Conservation (phyloP, 2,113 vertebrate species). For the Siphamia tubifer region DNA sequence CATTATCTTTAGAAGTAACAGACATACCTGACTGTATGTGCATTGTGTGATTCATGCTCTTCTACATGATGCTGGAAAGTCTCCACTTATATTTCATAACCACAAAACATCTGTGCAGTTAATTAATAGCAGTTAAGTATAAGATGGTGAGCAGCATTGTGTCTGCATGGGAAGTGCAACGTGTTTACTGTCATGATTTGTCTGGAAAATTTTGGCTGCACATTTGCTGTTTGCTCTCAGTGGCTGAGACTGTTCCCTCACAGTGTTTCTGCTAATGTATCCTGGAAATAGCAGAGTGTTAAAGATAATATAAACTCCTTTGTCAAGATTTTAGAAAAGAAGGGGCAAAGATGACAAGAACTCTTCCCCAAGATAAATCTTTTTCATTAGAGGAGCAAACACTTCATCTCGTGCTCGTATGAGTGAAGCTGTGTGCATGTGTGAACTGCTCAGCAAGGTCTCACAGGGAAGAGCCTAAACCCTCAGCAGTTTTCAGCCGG, state of each 20-base stretch:
- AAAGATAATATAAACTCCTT: constrained; percentile 73
- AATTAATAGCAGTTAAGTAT: constrained; percentile 23
- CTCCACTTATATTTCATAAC: not conserved
- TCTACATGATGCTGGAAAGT: constrained; percentile 8
- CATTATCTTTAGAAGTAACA: too few relatives aligned
- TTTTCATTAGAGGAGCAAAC: constrained; percentile 83
- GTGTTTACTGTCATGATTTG: constrained; percentile 19
- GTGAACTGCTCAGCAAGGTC: constrained; percentile 48
- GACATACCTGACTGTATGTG: constrained; percentile 25
- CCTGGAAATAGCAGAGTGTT: constrained; percentile 77
- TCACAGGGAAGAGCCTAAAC: constrained; percentile 65
- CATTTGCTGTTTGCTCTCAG: not conserved
- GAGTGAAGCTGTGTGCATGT: constrained; percentile 30
- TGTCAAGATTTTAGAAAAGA: constrained; percentile 72
- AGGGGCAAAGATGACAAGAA: constrained; percentile 68
- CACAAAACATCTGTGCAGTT: not conserved
- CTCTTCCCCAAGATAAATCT: constrained; percentile 72
- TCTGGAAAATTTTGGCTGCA: constrained; percentile 16
- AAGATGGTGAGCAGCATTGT: not conserved
- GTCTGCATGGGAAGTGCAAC: constrained; percentile 34
- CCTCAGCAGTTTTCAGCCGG: constrained; percentile 71
- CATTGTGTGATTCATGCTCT: constrained; percentile 25
- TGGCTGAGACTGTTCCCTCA: constrained; percentile 18
- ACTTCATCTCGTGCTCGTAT: constrained; percentile 66
- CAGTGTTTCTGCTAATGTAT: constrained; percentile 48